phyloP scores from a whole-genome alignment of 2,888 invertebrate genomes.

The Drosophila affinis region DNA sequence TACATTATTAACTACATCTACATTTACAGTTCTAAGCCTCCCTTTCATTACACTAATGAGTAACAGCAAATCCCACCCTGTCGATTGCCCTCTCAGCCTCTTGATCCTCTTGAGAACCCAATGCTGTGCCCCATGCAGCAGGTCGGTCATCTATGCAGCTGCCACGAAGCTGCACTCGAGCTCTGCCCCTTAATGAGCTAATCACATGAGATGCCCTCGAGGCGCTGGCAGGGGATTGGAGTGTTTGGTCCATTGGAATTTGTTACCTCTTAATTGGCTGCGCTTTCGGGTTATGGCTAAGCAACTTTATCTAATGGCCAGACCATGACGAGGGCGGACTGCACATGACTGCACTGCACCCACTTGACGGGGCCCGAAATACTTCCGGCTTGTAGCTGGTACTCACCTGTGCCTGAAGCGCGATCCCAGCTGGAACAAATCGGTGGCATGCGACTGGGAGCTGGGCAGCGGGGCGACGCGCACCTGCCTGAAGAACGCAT shows the following conservation, averaged over 20 bases:
- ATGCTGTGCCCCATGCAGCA: slow-evolving; percentile 18
- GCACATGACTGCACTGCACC: slow-evolving; percentile 51
- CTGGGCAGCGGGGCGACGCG: slow-evolving; percentile 89
- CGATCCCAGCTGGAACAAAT: slow-evolving; percentile 91
- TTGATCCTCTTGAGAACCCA: slow-evolving; percentile 8
- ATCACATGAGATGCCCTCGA: slow-evolving; percentile 63
- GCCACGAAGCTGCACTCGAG: slow-evolving; percentile 25
- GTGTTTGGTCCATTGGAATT: slow-evolving; percentile 41
- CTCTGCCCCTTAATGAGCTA: slow-evolving; percentile 72
- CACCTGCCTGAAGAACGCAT: slow-evolving; percentile 95
- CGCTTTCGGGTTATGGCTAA: slow-evolving; percentile 47
- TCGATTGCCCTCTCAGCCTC: too few relatives aligned
- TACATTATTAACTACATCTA: too few relatives aligned
- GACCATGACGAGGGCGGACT: slow-evolving; percentile 12
- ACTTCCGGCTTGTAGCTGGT: slow-evolving; percentile 58
- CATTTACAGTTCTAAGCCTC: neutral
- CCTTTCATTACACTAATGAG: neutral
- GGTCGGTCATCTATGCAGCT: neutral
- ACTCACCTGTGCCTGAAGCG: slow-evolving; percentile 91
- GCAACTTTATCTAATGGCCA: slow-evolving; percentile 57
- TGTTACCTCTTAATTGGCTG: slow-evolving; percentile 74
- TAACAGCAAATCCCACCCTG: neutral
- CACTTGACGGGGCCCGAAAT: slow-evolving; percentile 41
- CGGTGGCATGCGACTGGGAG: slow-evolving; percentile 86
- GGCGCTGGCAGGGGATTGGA: slow-evolving; percentile 51